Percentiles rank a stretch among this genome's conserved stretches.
Conservation (phyloP, 2,797 vertebrate species). For the Falco columbarius region DNA sequence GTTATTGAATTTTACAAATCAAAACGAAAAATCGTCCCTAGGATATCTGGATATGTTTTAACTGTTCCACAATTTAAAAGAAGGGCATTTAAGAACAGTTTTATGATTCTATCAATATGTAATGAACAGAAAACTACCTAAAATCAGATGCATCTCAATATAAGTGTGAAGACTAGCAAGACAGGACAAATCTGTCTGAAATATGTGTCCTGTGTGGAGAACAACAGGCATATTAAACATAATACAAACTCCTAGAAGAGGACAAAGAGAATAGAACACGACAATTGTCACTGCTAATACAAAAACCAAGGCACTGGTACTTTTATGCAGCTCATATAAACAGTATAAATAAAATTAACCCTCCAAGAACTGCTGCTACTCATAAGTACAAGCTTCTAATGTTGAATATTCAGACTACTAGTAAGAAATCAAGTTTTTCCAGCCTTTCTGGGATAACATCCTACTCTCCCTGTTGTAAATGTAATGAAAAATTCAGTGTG, state of each 20-base stretch:
- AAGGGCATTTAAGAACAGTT: neutral
- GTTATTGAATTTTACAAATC: neutral
- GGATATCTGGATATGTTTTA: neutral
- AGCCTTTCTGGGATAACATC: neutral
- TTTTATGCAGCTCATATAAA: neutral
- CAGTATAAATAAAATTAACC: neutral
- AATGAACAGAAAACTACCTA: neutral
- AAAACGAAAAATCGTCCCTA: neutral
- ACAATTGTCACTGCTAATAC: neutral
- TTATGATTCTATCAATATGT: neutral
- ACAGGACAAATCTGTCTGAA: neutral
- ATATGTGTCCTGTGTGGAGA: neutral
- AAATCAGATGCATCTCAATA: neutral
- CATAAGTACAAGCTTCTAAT: neutral
- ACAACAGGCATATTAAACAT: neutral
- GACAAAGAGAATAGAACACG: neutral
- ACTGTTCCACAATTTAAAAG: neutral
- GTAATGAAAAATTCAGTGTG: neutral
- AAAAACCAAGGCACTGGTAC: neutral
- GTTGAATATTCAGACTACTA: neutral
- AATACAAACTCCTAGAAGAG: neutral
- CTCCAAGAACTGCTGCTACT: neutral
- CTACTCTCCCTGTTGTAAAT: neutral
- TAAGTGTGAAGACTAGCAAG: neutral
- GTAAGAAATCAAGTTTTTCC: neutral